A percentile compares a stretch with the other conserved stretches of the same genome.
Conservation (phyloP, 2,888 invertebrate genomes). For the Callinectes sapidus region DNA sequence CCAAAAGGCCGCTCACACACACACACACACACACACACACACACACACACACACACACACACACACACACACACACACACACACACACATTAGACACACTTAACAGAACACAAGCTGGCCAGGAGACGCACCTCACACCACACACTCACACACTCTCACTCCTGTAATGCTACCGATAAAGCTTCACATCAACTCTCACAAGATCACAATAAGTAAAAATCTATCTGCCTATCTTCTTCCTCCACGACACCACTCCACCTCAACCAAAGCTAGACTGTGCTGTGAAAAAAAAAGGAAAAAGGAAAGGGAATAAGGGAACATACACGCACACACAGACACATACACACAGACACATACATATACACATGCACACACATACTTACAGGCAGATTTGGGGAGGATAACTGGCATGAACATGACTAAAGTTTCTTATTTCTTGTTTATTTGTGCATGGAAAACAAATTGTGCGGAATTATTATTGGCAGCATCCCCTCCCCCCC, state of each 20-base stretch:
- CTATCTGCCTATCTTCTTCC: neutral
- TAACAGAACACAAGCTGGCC: neutral
- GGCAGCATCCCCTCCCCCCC: neutral
- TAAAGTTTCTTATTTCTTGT: neutral
- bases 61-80: neutral
- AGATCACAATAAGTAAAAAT: neutral
- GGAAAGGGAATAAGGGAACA: neutral
- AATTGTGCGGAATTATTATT: neutral
- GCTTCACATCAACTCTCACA: neutral
- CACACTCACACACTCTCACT: neutral
- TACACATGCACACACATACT: neutral
- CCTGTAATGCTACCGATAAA: neutral
- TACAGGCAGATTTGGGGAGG: neutral
- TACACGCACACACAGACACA: neutral
- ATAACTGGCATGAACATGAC: neutral
- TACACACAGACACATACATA: neutral
- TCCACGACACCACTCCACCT: neutral
- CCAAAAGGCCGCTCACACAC: neutral
- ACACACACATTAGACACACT: neutral
- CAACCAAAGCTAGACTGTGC: neutral
- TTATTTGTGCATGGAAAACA: neutral
- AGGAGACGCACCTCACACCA: neutral
- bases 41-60: constrained; percentile 19
- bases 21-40: constrained; percentile 26
- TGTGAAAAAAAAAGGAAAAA: neutral